phyloP scores from a whole-genome alignment of 35 echinoderm and acorn worm genomes.

The Ophiothrix spiculata region DNA sequence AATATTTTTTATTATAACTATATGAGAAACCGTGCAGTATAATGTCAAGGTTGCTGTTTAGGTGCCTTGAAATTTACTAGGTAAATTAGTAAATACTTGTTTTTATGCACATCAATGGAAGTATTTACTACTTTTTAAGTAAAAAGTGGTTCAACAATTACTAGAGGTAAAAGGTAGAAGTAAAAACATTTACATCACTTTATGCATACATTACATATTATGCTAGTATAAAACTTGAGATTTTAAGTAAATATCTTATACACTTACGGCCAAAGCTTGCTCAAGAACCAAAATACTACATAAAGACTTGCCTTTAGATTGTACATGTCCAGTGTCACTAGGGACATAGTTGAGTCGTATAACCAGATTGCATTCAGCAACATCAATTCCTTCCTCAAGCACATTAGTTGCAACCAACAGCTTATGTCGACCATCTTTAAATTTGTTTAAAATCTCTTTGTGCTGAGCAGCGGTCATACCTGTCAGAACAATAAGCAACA shows the following conservation, averaged over 20 bases:
- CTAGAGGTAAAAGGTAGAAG: neutral
- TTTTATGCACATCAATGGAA: no score
- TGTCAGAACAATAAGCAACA: no score
- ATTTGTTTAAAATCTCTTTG: constrained; percentile 26
- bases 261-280: no score
- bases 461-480: constrained; percentile 30
- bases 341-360: neutral
- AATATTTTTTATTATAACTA: no score
- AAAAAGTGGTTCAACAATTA: neutral
- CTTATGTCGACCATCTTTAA: constrained; percentile 47
- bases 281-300: no score
- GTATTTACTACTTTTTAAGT: neutral
- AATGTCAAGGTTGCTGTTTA: no score
- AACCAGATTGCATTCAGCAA: neutral
- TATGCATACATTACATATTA: neutral
- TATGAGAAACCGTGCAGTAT: no score
- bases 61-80: no score
- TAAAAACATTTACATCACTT: neutral
- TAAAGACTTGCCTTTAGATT: neutral
- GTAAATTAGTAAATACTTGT: no score
- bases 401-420: constrained; percentile 67
- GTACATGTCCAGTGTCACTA: neutral
- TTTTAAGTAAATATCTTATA: no score
- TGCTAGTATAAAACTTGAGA: neutral
- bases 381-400: constrained; percentile 22